phyloP scores from a whole-genome alignment of 2,888 invertebrate species.

The Empis stercorea region DNA sequence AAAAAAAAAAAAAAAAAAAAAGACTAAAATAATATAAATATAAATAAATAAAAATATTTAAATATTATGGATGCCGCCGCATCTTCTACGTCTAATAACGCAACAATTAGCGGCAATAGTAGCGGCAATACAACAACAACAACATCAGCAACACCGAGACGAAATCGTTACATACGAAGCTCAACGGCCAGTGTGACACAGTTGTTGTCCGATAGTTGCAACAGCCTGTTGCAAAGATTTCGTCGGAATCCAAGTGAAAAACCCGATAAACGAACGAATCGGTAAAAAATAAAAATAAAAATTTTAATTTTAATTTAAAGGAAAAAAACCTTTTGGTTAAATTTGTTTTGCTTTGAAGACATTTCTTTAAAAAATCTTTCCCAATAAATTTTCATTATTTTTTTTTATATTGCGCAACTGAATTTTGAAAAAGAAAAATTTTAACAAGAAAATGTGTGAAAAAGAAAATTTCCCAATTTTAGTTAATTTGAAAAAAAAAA shows the following conservation, averaged over 20 bases:
- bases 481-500: too few species aligned
- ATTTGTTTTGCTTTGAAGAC: background rate
- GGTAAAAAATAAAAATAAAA: constrained; percentile 17
- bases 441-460: background rate
- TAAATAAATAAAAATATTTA: background rate
- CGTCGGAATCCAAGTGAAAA: constrained; percentile 66
- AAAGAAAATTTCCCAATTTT: too few species aligned
- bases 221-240: constrained; percentile 69
- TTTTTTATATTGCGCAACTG: background rate
- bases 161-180: constrained; percentile 60
- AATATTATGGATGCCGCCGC: constrained; percentile 15
- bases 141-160: constrained; percentile 39
- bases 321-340: constrained; percentile 6
- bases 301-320: constrained; percentile 1
- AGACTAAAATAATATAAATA: too few species aligned
- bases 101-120: constrained; percentile 17
- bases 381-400: background rate
- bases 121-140: constrained; percentile 11
- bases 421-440: background rate
- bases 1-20: background rate
- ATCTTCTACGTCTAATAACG: constrained; percentile 3
- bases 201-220: constrained; percentile 74
- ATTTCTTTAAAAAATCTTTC: too few species aligned
- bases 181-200: constrained; percentile 76
- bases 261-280: constrained; percentile 36